Base-by-base conservation (phyloP, 1,140 invertebrate genomes). In the Elymnias hypermnestra region DNA sequence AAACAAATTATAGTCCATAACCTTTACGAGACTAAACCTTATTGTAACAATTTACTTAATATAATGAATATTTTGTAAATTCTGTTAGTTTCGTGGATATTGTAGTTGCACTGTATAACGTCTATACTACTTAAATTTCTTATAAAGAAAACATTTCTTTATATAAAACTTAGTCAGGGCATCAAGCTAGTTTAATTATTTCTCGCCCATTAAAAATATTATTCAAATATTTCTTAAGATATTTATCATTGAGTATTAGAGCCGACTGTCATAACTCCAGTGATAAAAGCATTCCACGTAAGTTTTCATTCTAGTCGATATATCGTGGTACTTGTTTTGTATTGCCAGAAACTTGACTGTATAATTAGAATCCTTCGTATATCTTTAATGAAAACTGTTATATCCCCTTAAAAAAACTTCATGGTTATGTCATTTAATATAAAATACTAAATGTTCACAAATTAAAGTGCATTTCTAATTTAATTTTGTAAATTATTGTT, bases 401-500 rank as follows among this genome's bases (percentile, higher is more conserved):
- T 25, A 8, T n/a, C 23, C 2, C 9, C 7, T 2, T 8, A n/a
- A n/a, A n/a, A n/a, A n/a, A n/a, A n/a, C n/a, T n/a, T n/a, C n/a
- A n/a, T n/a, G n/a, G n/a, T n/a, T n/a, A n/a, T n/a, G n/a, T n/a
- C 6, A 21, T 4, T 21, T 21, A 21, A 21, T 26, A 26, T 26
- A 4, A 26, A 26, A n/a, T 26, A 26, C 25, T 26, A 26, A 5
- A 26, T n/a, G 6, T 26, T 10, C 2, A 5, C 3, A 5, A 26
- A 26, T 36, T 19, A 36, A 36, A 9, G 33, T 21, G 33, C 33
- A 36, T 36, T 36, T 36, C 31, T 38, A 35, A 36, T 55, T 56
- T 56, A 41, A 51, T 43, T 54, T 41, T 64, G 62, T 64, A 64
- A 63, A 55, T 53, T 57, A 57, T 52, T 61, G 57, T 64, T 64